Conservation (phyloP, 1,140 invertebrate genomes). For the Trachymyrmex cornetzi region DNA sequence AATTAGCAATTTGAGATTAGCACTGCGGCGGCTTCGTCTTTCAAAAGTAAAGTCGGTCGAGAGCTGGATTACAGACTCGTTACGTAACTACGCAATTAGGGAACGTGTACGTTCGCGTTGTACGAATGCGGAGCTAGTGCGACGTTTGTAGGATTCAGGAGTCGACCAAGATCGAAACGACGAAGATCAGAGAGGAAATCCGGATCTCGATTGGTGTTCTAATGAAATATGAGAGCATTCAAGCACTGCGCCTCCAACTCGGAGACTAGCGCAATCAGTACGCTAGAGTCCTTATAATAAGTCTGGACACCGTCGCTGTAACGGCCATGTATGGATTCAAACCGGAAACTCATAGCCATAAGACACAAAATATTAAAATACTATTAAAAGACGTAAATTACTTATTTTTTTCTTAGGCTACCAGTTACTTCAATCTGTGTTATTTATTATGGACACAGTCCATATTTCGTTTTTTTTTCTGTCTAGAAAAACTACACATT, state of each 20-base stretch:
- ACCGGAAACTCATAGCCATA: too few species aligned
- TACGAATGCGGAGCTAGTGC: slow-evolving; percentile 2
- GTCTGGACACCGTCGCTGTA: too few species aligned
- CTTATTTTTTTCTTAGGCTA: too few species aligned
- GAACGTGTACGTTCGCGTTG: not conserved
- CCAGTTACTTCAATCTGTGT: too few species aligned
- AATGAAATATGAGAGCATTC: slow-evolving; percentile 7
- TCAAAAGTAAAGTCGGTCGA: slow-evolving; percentile 12
- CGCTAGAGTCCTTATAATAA: too few species aligned
- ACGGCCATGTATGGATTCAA: too few species aligned
- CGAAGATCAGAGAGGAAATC: slow-evolving; percentile 8
- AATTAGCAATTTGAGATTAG: slow-evolving; percentile 85
- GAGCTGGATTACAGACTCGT: slow-evolving; percentile 53
- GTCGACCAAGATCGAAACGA: not conserved
- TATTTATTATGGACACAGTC: too few species aligned
- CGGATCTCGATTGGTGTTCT: not conserved
- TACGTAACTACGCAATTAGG: slow-evolving; percentile 60
- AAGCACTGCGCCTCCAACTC: not conserved
- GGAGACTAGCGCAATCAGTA: not conserved
- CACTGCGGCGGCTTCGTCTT: slow-evolving; percentile 62
- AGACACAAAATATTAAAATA: too few species aligned
- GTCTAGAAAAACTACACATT: too few species aligned
- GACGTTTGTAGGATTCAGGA: not conserved
- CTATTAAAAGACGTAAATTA: too few species aligned
- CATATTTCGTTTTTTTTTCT: too few species aligned